phyloP scores from a whole-genome alignment of 2,113 vertebrate species.

The Planiliza haematocheilus region DNA sequence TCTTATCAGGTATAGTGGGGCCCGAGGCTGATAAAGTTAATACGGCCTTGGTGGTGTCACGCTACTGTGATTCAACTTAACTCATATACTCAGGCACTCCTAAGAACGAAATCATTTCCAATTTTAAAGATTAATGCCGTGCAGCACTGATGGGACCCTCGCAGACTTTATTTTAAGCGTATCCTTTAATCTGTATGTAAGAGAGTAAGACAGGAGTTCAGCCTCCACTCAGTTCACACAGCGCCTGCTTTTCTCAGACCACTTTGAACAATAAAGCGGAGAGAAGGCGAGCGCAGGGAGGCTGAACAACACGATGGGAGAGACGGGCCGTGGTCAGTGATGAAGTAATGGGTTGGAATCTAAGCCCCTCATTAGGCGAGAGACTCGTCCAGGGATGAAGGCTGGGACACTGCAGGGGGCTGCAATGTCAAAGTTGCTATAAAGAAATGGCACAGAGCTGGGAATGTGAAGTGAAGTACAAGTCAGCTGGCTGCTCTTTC shows the following conservation, averaged over 20 bases:
- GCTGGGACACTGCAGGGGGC: slow-evolving; percentile 61
- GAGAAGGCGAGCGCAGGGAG: slow-evolving; percentile 21
- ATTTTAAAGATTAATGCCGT: slow-evolving; percentile 28
- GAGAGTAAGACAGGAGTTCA: slow-evolving; percentile 1
- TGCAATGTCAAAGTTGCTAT: slow-evolving; percentile 57
- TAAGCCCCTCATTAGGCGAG: slow-evolving; percentile 69
- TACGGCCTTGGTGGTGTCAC: slow-evolving; percentile 5
- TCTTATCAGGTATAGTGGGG: slow-evolving; percentile 28
- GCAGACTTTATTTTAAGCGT: slow-evolving; percentile 1
- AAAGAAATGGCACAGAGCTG: slow-evolving; percentile 46
- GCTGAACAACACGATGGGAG: slow-evolving; percentile 45
- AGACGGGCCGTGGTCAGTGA: slow-evolving; percentile 51
- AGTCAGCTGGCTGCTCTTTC: slow-evolving; percentile 65
- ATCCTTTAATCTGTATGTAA: slow-evolving; percentile 9
- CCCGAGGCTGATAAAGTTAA: slow-evolving; percentile 26
- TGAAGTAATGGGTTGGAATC: slow-evolving; percentile 62
- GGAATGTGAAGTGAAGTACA: slow-evolving; percentile 63
- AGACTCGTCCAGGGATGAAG: slow-evolving; percentile 54
- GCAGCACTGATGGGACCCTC: slow-evolving; percentile 21
- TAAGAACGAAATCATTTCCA: slow-evolving; percentile 20
- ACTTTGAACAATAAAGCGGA: slow-evolving; percentile 49
- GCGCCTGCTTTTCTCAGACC: slow-evolving; percentile 27
- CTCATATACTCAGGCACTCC: slow-evolving; percentile 13
- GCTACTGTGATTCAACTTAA: slow-evolving; percentile 17
- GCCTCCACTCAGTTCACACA: slow-evolving; percentile 26